Evolutionary conservation across 1,140 invertebrate species (phyloP), one percentile per base, ranked within the genome.

Genomic region (Listronotus oregonensis): DNA sequence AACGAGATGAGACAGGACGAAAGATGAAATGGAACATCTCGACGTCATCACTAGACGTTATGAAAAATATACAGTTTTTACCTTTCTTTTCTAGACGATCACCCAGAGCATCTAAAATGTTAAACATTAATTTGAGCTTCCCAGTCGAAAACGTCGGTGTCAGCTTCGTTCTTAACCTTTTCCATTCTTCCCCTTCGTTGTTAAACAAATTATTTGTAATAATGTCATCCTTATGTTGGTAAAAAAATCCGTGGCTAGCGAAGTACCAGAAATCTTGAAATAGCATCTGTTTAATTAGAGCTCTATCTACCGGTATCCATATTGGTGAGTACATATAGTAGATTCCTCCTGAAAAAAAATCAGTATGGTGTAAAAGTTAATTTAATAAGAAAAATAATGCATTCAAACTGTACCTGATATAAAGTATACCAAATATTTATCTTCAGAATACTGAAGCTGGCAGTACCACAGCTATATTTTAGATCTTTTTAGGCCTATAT

Each of bases 61-160:
- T 27, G 5, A 27, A 27, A 5, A 27, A 15, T 5, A 52, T 37
- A 52, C n/a, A 14, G 6, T 14, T 31, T 9, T 44, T 55, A 52
- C 50, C 46, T 46, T 44, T 52, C 12, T 47, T 54, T 15, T 54
- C 50, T 17, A 47, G 10, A 34, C 27, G 21, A n/a, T 63, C 60
- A 15, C 60, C 49, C 0, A 63, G 5, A 10, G 5, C 17, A 42
- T 15, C 14, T 7, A 63, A 17, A 46, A 54, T 52, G 14, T 54
- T 32, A 31, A 66, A 66, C 64, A 66, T 66, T 8, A 59, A 21
- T 15, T 66, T 66, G 8, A 66, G 18, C 27, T 66, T 66, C 17
- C 55, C 56, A 17, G 47, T 18, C 6, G 65, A 32, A 51, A 67
- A 62, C 0, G 65, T 50, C 11, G 65, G 65, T 9, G 65, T 39